Percentiles rank a stretch among this genome's conserved stretches.
Conservation (phyloP, 1,140 invertebrate genomes). For the Diorhabda elongata region DNA sequence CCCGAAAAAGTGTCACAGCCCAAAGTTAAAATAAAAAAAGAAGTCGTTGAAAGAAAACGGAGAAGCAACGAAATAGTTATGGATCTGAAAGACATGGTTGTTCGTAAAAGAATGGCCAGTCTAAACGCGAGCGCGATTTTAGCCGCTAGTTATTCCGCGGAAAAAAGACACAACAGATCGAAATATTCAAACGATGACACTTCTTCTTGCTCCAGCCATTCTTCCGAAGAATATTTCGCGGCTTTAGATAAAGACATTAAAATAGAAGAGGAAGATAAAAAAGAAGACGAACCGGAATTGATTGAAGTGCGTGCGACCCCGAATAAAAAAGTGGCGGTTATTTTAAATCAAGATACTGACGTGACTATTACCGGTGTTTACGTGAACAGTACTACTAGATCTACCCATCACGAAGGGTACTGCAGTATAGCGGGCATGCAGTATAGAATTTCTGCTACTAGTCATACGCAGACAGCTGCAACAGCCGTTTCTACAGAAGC, state of each 20-base stretch:
- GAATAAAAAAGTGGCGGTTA: slow-evolving; percentile 60
- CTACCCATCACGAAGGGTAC: slow-evolving; percentile 73
- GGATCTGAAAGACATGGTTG: slow-evolving; percentile 83
- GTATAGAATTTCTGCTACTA: slow-evolving; percentile 70
- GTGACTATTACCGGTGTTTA: slow-evolving; percentile 81
- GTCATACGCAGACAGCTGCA: slow-evolving; percentile 73
- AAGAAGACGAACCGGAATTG: slow-evolving; percentile 50
- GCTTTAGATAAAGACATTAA: slow-evolving; percentile 47
- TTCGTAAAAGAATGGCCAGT: slow-evolving; percentile 87
- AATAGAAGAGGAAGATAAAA: slow-evolving; percentile 47
- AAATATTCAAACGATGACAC: slow-evolving; percentile 53
- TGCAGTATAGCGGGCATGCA: slow-evolving; percentile 79
- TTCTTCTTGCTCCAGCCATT: slow-evolving; percentile 54
- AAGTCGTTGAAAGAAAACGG: slow-evolving; percentile 24
- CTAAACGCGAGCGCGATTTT: slow-evolving; percentile 89
- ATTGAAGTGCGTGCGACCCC: slow-evolving; percentile 54
- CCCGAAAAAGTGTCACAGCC: slow-evolving; percentile 20
- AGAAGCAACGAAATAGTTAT: slow-evolving; percentile 63
- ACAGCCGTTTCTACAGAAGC: slow-evolving; percentile 66
- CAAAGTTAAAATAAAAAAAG: slow-evolving; percentile 30
- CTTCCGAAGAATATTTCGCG: slow-evolving; percentile 42
- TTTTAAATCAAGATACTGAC: slow-evolving; percentile 78
- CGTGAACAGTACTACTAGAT: slow-evolving; percentile 67
- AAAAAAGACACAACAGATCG: slow-evolving; percentile 61
- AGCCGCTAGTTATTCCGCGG: slow-evolving; percentile 78